A percentile compares a stretch with the other conserved stretches of the same genome.
phyloP scores from a whole-genome alignment of 2,797 vertebrate genomes.

The Malacoraja senta region DNA sequence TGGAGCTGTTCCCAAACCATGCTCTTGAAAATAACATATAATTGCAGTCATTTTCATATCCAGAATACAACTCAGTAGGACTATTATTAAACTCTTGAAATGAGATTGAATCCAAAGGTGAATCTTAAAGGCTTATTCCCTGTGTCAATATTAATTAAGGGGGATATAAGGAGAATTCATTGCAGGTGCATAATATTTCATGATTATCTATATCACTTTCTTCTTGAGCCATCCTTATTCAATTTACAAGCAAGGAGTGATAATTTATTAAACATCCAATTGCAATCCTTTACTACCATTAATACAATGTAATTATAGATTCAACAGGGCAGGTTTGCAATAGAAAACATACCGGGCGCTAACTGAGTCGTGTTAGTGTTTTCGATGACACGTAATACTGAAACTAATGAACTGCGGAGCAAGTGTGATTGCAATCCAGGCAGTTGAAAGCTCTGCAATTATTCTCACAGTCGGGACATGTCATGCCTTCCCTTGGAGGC shows the following conservation, averaged over 20 bases:
- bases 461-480: neutral
- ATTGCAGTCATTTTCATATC: neutral
- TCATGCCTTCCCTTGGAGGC: neutral
- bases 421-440: conserved; percentile 25
- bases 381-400: neutral
- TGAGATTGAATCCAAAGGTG: conserved; percentile 13
- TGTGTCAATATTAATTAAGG: conserved; percentile 28
- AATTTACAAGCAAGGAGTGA: neutral
- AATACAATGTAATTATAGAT: conserved; percentile 24
- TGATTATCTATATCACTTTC: conserved; percentile 14
- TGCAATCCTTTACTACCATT: conserved; percentile 23
- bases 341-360: neutral
- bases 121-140: neutral
- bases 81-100: conserved; percentile 21
- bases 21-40: neutral
- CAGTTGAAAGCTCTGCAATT: neutral
- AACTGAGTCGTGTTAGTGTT: neutral
- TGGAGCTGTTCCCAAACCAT: too few species aligned
- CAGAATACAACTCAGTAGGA: neutral
- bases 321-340: neutral
- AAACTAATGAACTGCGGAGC: conserved; percentile 8
- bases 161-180: conserved; percentile 1
- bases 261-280: conserved; percentile 26
- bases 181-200: conserved; percentile 22
- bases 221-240: neutral